Conservation (phyloP, 2,113 vertebrate species). For the Melozone crissalis region DNA sequence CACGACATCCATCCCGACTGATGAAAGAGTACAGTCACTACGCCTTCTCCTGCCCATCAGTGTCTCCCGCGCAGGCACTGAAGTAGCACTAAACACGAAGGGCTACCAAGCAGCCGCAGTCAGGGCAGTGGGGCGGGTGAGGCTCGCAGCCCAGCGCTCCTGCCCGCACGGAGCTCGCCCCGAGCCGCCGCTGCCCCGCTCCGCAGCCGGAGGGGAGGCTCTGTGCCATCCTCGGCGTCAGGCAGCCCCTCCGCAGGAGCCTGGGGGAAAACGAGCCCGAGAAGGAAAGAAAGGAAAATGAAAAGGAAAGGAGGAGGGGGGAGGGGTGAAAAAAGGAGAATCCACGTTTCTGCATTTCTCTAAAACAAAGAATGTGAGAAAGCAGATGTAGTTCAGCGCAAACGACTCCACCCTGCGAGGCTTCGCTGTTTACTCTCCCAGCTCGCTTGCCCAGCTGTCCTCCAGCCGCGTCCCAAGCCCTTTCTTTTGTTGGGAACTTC, state of each 20-base stretch:
- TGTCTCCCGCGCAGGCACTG: not conserved
- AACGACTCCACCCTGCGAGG: slow-evolving; percentile 73
- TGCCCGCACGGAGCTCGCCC: not conserved
- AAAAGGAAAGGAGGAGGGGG: not conserved
- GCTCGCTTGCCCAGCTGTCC: slow-evolving; percentile 5
- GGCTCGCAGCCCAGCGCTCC: not conserved
- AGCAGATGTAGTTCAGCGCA: slow-evolving; percentile 28
- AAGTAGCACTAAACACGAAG: rapidly evolving
- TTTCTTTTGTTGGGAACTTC: slow-evolving; percentile 26
- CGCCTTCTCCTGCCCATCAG: not conserved
- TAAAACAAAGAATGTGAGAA: slow-evolving; percentile 70
- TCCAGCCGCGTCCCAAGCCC: not conserved
- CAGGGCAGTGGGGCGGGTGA: not conserved
- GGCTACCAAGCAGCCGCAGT: not conserved
- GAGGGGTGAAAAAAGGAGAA: not conserved
- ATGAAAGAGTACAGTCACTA: rapidly evolving
- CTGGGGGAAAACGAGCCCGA: not conserved
- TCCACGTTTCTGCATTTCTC: not conserved
- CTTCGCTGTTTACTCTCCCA: slow-evolving; percentile 28
- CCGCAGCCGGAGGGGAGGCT: slow-evolving; percentile 26
- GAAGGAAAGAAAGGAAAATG: not conserved
- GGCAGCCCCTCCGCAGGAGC: not conserved
- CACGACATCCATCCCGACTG: not conserved
- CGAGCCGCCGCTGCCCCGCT: not conserved
- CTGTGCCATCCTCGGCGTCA: slow-evolving; percentile 33